These are phyloP conservation scores for Eurystomus glaucurus DNA, from an alignment of 2,797 vertebrate species.

Conservation along the genomic window DNA sequence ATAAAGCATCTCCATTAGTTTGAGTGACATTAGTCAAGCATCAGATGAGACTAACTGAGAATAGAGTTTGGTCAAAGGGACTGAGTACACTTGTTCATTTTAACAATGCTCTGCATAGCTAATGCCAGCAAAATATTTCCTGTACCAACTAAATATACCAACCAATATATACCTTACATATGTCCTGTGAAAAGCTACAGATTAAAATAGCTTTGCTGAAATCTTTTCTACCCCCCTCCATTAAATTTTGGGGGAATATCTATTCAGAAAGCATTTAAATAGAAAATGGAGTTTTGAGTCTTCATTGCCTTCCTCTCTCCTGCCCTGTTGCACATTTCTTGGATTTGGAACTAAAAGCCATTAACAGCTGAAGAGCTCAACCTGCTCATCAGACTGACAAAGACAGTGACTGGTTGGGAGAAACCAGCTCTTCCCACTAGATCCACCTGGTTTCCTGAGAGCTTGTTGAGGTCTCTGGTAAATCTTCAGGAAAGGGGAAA, in stretches of 20 bases:
- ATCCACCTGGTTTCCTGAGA: not conserved
- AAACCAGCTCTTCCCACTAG: not conserved
- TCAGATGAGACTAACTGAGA: not conserved
- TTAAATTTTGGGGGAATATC: not conserved
- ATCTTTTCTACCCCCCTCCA: not conserved
- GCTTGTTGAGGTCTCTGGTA: not conserved
- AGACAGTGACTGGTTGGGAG: not conserved
- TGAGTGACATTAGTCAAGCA: not conserved
- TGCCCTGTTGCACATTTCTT: not conserved
- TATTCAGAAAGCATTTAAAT: not conserved
- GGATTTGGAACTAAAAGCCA: not conserved
- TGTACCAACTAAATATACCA: not conserved
- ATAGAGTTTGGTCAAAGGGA: not conserved
- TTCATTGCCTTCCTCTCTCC: not conserved
- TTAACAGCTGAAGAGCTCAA: not conserved
- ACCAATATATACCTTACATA: not conserved
- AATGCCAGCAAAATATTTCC: not conserved
- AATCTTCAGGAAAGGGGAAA: not conserved
- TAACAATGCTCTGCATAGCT: not conserved
- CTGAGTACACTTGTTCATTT: not conserved
- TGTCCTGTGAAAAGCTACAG: not conserved
- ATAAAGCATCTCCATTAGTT: not conserved
- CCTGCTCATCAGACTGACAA: not conserved
- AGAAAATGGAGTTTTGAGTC: not conserved
- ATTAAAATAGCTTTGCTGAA: slow-evolving; percentile 7